Base-by-base conservation (phyloP, 2,888 invertebrate species). In the Neria commutata region DNA sequence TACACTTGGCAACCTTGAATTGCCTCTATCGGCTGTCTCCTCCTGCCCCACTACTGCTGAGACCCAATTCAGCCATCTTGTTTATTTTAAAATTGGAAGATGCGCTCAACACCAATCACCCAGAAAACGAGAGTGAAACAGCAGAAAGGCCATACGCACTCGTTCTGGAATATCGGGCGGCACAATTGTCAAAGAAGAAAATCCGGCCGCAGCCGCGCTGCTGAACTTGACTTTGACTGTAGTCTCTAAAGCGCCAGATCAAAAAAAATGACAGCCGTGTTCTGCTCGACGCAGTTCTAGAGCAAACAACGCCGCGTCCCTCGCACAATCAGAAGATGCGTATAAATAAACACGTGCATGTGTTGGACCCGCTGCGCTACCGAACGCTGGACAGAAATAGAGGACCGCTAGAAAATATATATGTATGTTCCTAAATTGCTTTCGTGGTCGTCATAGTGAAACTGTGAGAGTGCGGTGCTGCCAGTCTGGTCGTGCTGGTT, bases 281-380 rank as follows among this genome's bases (percentile, higher is more conserved):
- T n/a, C n/a, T n/a, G n/a, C n/a, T n/a, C n/a, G 42, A 19, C 21
- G 42, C 42, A 19, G 42, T 42, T 19, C 6, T 5, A 37, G 37
- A 37, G 37, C 10, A 37, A 14, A 37, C n/a, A 14, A 37, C n/a
- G 37, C 11, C 37, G 37, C n/a, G 6, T n/a, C 4, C 10, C 37
- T 37, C n/a, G 37, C 4, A 37, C 6, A n/a, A 8, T 8, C 21
- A 42, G n/a, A 17, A 42, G 4, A 42, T 42, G 5, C 21, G 21
- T 49, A 54, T 73, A 74, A 74, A 74, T 74, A 72, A 72, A 74
- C 71, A 74, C 45, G 56, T 56, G 70, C 70, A 74, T 72, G 72
- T 73, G 71, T 72, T 70, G 74, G 63, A 70, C n/a, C n/a, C n/a
- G n/a, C n/a, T n/a, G n/a, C n/a, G n/a, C n/a, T 69, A 63, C 65